Conservation (phyloP, 2,888 invertebrate species). For the Andrena dorsata region DNA sequence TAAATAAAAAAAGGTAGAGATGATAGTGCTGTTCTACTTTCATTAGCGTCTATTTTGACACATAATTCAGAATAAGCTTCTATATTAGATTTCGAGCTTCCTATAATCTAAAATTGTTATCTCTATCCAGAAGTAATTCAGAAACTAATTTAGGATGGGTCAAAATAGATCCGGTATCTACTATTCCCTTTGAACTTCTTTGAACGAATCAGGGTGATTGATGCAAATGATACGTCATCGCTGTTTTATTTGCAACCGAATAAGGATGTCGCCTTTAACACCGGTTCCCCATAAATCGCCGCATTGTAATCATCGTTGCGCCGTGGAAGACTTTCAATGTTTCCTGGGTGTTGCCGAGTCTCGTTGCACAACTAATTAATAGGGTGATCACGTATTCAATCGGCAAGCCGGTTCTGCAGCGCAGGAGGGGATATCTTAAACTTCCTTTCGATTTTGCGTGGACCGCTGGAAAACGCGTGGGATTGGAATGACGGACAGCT, state of each 20-base stretch:
- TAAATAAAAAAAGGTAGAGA: too few relatives aligned
- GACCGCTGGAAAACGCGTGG: slow-evolving; percentile 76
- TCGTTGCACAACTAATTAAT: slow-evolving; percentile 74
- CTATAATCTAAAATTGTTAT: too few relatives aligned
- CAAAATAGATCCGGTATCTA: neutral
- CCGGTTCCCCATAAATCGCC: slow-evolving; percentile 40
- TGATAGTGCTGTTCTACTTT: too few relatives aligned
- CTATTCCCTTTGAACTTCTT: neutral
- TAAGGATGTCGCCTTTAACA: slow-evolving; percentile 8
- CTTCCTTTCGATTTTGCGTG: slow-evolving; percentile 59
- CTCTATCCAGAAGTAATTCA: too few relatives aligned
- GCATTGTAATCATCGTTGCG: slow-evolving; percentile 52
- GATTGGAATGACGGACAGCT: slow-evolving; percentile 78
- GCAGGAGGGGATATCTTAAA: slow-evolving; percentile 31
- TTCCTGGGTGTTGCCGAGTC: slow-evolving; percentile 48
- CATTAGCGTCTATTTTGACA: too few relatives aligned
- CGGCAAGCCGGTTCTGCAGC: slow-evolving; percentile 35
- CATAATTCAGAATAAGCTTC: too few relatives aligned
- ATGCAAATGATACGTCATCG: neutral
- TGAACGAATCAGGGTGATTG: neutral
- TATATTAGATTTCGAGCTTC: too few relatives aligned
- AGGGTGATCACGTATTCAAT: slow-evolving; percentile 59
- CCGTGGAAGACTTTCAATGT: slow-evolving; percentile 32
- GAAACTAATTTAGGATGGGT: too few relatives aligned
- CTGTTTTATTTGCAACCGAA: neutral